A percentile compares a stretch with the other conserved stretches of the same genome.
Evolutionary conservation across 2,797 vertebrate genomes (phyloP).

Genomic region (Rhincodon typus): DNA sequence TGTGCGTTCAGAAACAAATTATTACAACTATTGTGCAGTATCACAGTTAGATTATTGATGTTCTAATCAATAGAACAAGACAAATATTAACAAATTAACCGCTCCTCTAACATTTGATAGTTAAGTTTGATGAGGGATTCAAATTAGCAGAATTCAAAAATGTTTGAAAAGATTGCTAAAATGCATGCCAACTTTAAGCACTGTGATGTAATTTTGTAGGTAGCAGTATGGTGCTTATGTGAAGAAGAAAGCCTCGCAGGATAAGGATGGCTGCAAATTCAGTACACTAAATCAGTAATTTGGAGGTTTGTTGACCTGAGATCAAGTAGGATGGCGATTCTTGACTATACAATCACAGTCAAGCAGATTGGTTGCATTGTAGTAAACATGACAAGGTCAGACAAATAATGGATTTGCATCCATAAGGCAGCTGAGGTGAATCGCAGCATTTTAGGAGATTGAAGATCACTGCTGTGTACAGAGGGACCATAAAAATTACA

Average conservation of each 20-base stretch:
- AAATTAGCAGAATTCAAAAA: background rate
- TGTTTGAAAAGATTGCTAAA: background rate
- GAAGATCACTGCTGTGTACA: constrained; percentile 1
- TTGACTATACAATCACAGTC: background rate
- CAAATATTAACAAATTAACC: background rate
- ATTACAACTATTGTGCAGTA: background rate
- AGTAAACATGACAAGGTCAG: constrained; percentile 11
- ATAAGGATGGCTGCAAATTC: background rate
- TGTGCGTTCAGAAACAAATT: background rate
- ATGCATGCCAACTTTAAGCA: background rate
- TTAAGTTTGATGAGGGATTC: background rate
- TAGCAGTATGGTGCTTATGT: background rate
- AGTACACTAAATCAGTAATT: background rate
- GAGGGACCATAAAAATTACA: constrained; percentile 4
- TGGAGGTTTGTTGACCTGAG: background rate
- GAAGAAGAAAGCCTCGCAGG: background rate
- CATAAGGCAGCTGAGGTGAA: background rate
- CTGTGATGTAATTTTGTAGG: background rate
- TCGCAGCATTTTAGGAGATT: background rate
- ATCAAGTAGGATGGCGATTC: background rate
- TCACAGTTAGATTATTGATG: background rate
- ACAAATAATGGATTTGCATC: background rate
- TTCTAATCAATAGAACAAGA: background rate
- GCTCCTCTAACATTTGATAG: background rate
- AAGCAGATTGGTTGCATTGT: background rate